These are phyloP conservation scores for Sarcophilus harrisii DNA, from an alignment of 2,797 vertebrate species.

Conservation along the genomic window DNA sequence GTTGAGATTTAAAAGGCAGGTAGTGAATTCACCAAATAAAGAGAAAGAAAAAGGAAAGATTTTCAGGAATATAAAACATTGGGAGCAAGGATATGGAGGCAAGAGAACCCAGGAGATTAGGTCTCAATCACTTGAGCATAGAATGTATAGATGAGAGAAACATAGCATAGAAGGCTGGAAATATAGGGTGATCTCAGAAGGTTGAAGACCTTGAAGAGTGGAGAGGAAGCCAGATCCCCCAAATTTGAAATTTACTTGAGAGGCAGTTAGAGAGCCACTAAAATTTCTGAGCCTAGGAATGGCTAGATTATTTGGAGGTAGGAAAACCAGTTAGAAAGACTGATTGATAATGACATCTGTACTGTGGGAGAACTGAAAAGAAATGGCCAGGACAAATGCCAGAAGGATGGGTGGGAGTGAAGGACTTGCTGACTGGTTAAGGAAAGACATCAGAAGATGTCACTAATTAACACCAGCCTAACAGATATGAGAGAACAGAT, in stretches of 20 bases:
- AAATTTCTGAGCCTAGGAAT: background rate
- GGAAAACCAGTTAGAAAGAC: background rate
- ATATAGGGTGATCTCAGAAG: background rate
- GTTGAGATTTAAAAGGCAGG: background rate
- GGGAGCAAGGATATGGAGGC: background rate
- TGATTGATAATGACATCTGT: background rate
- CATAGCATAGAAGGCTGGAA: background rate
- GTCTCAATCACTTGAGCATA: background rate
- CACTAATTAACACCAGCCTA: background rate
- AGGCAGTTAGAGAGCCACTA: background rate
- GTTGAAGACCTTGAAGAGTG: background rate
- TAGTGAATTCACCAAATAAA: background rate
- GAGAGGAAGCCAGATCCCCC: background rate
- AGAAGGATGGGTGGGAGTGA: background rate
- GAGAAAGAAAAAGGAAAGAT: background rate
- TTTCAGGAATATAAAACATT: background rate
- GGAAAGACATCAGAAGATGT: background rate
- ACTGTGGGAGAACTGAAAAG: background rate
- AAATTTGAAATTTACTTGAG: background rate
- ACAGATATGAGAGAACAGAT: background rate
- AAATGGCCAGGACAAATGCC: background rate
- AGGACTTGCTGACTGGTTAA: background rate
- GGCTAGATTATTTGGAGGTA: background rate
- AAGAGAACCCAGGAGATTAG: background rate
- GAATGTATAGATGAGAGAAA: background rate